Percentiles rank a stretch among this genome's conserved stretches.
These are phyloP conservation scores for Drosophila paranaensis DNA, from an alignment of 2,888 invertebrate species.

Conservation along the genomic window DNA sequence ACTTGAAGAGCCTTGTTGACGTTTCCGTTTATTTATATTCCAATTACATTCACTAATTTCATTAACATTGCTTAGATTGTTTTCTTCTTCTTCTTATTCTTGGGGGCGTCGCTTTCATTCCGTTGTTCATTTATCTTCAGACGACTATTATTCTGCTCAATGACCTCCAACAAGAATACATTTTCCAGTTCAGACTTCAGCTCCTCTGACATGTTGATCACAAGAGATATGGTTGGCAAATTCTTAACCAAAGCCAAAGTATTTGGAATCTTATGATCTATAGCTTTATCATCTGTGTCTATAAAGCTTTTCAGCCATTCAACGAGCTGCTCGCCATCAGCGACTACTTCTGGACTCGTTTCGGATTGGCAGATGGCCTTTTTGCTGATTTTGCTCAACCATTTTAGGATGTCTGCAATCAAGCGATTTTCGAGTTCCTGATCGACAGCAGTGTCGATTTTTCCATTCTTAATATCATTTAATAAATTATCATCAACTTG, in stretches of 20 bases:
- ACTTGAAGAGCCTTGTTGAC: too few relatives aligned
- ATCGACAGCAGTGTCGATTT: neutral
- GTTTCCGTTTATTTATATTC: too few relatives aligned
- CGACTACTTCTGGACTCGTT: neutral
- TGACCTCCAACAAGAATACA: neutral
- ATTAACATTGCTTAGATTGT: too few relatives aligned
- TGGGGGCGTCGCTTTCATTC: too few relatives aligned
- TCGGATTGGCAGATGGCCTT: rapidly evolving
- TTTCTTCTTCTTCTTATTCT: too few relatives aligned
- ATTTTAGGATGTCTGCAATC: neutral
- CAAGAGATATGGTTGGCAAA: neutral
- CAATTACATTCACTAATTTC: too few relatives aligned
- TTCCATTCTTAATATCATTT: rapidly evolving
- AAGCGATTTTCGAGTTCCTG: neutral
- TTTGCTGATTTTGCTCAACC: neutral
- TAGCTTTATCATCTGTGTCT: neutral
- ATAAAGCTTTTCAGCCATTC: neutral
- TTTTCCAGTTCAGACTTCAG: neutral
- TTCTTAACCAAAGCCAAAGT: conserved; percentile 9
- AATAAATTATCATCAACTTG: neutral
- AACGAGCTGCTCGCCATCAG: neutral
- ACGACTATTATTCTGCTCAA: neutral
- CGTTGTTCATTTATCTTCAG: too few relatives aligned
- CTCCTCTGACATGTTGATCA: neutral
- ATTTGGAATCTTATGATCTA: conserved; percentile 6